These are phyloP conservation scores for Julus scandinavius DNA, from an alignment of 2,888 invertebrate genomes.

Conservation along the genomic window DNA sequence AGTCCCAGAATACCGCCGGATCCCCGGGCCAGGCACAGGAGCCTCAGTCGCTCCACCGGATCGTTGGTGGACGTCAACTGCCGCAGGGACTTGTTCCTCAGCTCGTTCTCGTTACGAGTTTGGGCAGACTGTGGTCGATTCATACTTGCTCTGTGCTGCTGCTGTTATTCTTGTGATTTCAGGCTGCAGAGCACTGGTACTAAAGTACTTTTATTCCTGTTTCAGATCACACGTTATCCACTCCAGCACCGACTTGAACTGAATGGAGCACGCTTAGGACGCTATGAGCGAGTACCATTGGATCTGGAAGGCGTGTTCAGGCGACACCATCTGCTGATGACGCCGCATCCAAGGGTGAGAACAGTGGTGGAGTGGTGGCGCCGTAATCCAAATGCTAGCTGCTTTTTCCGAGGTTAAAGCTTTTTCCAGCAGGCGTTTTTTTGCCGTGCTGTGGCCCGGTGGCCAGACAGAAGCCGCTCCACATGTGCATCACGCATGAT, in stretches of 20 bases:
- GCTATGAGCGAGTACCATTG: neutral
- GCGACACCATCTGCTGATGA: neutral
- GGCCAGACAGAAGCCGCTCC: neutral
- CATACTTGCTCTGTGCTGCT: constrained; percentile 57
- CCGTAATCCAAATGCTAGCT: neutral
- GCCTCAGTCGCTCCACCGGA: constrained; percentile 83
- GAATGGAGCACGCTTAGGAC: neutral
- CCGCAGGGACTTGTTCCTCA: constrained; percentile 79
- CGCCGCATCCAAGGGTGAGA: neutral
- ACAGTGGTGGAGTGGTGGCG: neutral
- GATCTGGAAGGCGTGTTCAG: neutral
- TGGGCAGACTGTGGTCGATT: constrained; percentile 76
- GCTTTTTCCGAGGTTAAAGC: neutral
- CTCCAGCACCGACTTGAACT: neutral
- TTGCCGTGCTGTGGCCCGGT: neutral
- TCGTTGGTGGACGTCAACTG: constrained; percentile 75
- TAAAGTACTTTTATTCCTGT: too few relatives aligned
- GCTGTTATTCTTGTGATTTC: too few relatives aligned
- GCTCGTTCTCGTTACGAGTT: constrained; percentile 79
- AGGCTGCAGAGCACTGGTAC: too few relatives aligned
- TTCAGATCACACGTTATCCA: neutral
- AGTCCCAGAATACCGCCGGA: constrained; percentile 88
- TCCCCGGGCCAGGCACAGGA: constrained; percentile 85
- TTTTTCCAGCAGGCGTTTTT: too few relatives aligned
- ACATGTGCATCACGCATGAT: neutral